phyloP scores from a whole-genome alignment of 2,888 invertebrate species.

The Eupithecia abbreviata region DNA sequence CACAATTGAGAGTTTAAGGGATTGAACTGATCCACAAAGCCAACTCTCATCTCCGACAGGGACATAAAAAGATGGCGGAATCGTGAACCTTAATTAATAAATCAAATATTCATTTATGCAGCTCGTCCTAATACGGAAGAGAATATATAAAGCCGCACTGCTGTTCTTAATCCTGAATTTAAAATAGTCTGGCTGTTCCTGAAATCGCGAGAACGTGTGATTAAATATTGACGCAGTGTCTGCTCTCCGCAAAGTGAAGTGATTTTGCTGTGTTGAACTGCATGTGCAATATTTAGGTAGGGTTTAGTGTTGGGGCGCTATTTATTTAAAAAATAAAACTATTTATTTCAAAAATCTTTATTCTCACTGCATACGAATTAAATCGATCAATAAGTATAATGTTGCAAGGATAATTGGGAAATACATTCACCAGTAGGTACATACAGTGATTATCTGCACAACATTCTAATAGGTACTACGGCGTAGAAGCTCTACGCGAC shows the following conservation, averaged over 20 bases:
- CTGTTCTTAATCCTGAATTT: conserved; percentile 41
- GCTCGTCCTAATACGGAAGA: conserved; percentile 57
- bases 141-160: conserved; percentile 42
- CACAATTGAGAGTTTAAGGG: background rate
- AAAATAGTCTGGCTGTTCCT: conserved; percentile 20
- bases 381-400: background rate
- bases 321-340: background rate
- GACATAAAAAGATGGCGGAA: conserved; percentile 11
- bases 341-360: background rate
- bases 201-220: conserved; percentile 11
- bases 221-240: conserved; percentile 15
- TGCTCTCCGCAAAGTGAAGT: conserved; percentile 1
- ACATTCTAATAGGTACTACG: background rate
- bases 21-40: background rate
- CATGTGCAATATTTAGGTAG: conserved; percentile 4
- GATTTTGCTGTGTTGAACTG: conserved; percentile 11
- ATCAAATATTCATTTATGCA: conserved; percentile 79
- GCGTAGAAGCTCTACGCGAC: background rate
- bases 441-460: background rate
- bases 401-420: background rate
- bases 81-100: conserved; percentile 68
- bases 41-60: background rate
- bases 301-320: background rate
- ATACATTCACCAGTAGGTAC: background rate
- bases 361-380: background rate